Base-by-base conservation (phyloP, 2,797 vertebrate genomes). In the Oreochromis grahami region DNA sequence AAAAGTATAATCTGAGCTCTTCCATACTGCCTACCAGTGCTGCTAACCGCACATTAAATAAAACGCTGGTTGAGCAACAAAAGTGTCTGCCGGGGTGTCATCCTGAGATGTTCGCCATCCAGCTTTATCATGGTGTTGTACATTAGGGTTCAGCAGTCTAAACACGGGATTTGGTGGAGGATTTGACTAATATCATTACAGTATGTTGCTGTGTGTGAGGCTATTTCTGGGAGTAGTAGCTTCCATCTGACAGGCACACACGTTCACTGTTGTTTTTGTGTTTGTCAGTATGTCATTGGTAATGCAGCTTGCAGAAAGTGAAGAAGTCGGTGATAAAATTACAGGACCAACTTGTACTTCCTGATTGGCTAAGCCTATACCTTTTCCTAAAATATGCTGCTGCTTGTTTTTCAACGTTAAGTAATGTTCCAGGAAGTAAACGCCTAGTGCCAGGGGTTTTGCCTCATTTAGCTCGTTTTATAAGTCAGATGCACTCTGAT, bases 121-220 rank as follows among this genome's bases (percentile, higher is more conserved):
- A 52, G 74, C 55, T 72, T 74, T 50, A 51, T 80, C 10, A 5
- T 34, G 14, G 45, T 58, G 81, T 56, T 52, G 17, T 72, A 83
- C 74, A 17, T 79, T 3, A 19, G 83, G 77, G 81, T 88, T 93
- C 80, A 94, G 63, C 78, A 68, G 29, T 87, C 45, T 92, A 87
- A 94, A 91, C 88, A 84, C 41, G 51, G 94, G 93, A 93, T 93
- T 95, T 88, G 77, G 51, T 60, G 82, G 78, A 90, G 93, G 95
- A 94, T 94, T 96, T 90, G 21, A 82, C 89, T 95, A 94, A 95
- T 95, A 91, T 90, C 91, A 93, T 95, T 95, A 95, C 21, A 77
- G 86, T 87, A 81, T 81, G 85, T 81, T 79, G 51, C 52, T 70
- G 51, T 80, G n/a, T 53, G 21, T 13, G 29, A 6, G 78, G 83